Evolutionary conservation across 2,113 vertebrate genomes (phyloP), one percentile per base, ranked within the genome.

Genomic region (Mus spicilegus): DNA sequence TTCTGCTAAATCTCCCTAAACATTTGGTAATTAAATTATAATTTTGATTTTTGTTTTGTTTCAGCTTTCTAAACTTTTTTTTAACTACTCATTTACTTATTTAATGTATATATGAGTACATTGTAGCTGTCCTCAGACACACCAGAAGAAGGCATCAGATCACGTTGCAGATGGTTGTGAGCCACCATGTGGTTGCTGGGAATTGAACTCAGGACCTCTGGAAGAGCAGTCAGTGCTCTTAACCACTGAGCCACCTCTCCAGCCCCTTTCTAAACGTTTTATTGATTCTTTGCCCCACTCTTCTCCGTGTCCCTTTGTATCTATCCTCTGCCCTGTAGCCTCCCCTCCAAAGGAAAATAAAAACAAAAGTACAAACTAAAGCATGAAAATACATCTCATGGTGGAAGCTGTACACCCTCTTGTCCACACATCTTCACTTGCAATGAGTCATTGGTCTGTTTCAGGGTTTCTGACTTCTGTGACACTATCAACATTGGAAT

Each of bases 1-100:
- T 72, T 95, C 61, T 92, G 26, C 80, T 75, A 80, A 26, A 87
- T 90, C 89, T 87, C 24, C 73, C 87, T 30, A 58, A 88, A 58
- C 24, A 19, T 20, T 91, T 51, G 4, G 86, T 95, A 63, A 70
- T 95, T 96, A 87, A 54, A 4, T 97, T 97, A 0, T 95, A 87
- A 94, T 89, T 87, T 95, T 92, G 65, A 6, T 4, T 39, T 73
- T 36, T 26, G 24, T 7, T 20, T 39, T 72, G 56, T 14, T 5
- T 75, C 22, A 19, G 7, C 39, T 36, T 70, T 39, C 22, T 42
- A 11, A 39, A 39, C 8, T 73, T 75, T 75, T 42, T 42, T 42
- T 42, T 42, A 42, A 42, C 42, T 42, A 42, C 42, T 42, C 42
- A 42, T 42, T 42, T 42, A 42, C 42, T 42, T 42, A 42, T 42